phyloP scores from a whole-genome alignment of 2,113 vertebrate species.

The Pluvianellus socialis region DNA sequence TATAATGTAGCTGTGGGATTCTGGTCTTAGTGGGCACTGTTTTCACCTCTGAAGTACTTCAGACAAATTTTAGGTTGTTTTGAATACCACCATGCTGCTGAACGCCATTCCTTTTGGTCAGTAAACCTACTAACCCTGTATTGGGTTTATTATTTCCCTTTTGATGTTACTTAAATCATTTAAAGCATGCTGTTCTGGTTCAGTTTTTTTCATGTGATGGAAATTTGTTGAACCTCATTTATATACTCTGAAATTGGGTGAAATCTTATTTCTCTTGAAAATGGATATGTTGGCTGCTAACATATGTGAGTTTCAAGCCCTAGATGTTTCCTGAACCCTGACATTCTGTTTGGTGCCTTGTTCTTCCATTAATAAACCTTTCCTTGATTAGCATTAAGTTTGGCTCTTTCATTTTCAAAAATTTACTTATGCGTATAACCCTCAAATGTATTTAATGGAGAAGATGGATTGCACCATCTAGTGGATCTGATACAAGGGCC shows the following conservation, averaged over 20 bases:
- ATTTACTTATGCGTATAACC: neutral
- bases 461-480: conserved; percentile 77
- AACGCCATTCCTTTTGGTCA: neutral
- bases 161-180: neutral
- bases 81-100: neutral
- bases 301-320: neutral
- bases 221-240: neutral
- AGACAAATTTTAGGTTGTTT: neutral
- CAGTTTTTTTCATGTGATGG: neutral
- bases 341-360: neutral
- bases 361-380: neutral
- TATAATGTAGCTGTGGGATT: neutral
- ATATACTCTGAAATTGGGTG: neutral
- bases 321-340: neutral
- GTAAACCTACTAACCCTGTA: neutral
- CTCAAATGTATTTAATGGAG: neutral
- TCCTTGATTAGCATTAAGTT: neutral
- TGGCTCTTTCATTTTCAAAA: neutral
- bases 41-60: neutral
- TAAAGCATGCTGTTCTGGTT: neutral
- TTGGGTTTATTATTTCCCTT: neutral
- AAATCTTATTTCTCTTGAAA: neutral
- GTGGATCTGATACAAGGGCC: conserved; percentile 63
- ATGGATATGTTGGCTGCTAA: neutral
- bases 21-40: neutral